Evolutionary conservation across 2,888 invertebrate genomes (phyloP), one percentile per base, ranked within the genome.

Genomic region (Xylophagus ater): DNA sequence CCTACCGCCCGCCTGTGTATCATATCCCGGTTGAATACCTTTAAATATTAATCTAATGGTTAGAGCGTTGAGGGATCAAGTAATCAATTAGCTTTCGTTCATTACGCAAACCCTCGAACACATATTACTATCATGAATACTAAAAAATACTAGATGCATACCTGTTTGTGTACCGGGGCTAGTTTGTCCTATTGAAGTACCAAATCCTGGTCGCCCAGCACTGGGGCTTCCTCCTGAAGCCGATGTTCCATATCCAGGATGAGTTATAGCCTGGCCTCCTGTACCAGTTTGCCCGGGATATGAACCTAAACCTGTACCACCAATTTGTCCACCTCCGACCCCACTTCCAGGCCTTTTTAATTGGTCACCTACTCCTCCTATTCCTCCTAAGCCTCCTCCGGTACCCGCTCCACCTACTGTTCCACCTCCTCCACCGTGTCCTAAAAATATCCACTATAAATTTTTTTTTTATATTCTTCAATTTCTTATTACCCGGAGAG

Each of bases 391-490:
- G 5, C 12, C 19, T 9, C 28, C 26, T 13, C 20, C 31, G 24
- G 17, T 23, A 7, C 32, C 30, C n/a, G 31, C 14, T 34, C 25
- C 20, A 9, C 14, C 17, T 12, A 10, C 34, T 21, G 21, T 14
- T n/a, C 35, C 35, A 15, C 20, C 28, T n/a, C 24, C 15, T 12
- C 41, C 33, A 17, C 24, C 13, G 6, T 14, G 15, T 29, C n/a
- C n/a, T 18, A 12, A 9, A 10, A 15, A 9, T 15, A 28, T 4
- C 14, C 20, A 13, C 15, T 23, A 12, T 4, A 12, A 10, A n/a
- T n/a, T n/a, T n/a, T n/a, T n/a, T n/a, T n/a, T n/a, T n/a, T n/a
- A n/a, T n/a, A n/a, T 23, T 12, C 13, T 17, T 12, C 33, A 34
- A 29, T 4, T 13, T 12, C 9, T n/a, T 18, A 12, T 21, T 25